Percentiles rank a stretch among this genome's conserved stretches.
These are phyloP conservation scores for Aphrocallistes beatrix DNA, from an alignment of 37 sponge, comb jelly and placozoan genomes.

Conservation along the genomic window DNA sequence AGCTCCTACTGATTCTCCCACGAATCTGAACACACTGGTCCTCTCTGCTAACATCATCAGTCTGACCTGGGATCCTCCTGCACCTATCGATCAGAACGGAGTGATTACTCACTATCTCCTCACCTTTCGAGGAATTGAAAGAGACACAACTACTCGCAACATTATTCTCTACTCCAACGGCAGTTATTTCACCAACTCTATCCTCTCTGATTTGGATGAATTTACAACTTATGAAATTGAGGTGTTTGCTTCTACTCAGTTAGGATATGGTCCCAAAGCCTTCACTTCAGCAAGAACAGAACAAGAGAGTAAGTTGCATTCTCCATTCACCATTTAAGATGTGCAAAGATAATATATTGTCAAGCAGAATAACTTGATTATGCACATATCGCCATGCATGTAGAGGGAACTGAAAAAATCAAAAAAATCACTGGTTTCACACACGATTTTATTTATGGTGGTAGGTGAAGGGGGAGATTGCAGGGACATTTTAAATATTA, in stretches of 20 bases:
- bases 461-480: too few species aligned
- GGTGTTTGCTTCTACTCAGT: neutral
- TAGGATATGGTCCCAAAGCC: neutral
- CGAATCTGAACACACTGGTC: neutral
- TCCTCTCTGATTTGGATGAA: neutral
- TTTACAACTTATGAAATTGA: neutral
- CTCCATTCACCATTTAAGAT: too few species aligned
- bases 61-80: neutral
- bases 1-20: neutral
- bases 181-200: neutral
- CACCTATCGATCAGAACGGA: conserved; percentile 8
- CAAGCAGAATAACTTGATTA: too few species aligned
- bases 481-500: too few species aligned
- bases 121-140: neutral
- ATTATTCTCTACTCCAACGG: neutral
- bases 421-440: too few species aligned
- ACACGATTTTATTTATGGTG: too few species aligned
- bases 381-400: too few species aligned
- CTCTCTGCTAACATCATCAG: conserved; percentile 16
- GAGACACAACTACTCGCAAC: neutral
- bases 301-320: neutral
- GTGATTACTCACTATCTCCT: neutral
- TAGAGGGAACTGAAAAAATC: too few species aligned
- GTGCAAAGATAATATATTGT: too few species aligned
- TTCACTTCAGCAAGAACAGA: neutral